Evolutionary conservation across 1,140 invertebrate species (phyloP).

Genomic region (Polypedilum pembai): DNA sequence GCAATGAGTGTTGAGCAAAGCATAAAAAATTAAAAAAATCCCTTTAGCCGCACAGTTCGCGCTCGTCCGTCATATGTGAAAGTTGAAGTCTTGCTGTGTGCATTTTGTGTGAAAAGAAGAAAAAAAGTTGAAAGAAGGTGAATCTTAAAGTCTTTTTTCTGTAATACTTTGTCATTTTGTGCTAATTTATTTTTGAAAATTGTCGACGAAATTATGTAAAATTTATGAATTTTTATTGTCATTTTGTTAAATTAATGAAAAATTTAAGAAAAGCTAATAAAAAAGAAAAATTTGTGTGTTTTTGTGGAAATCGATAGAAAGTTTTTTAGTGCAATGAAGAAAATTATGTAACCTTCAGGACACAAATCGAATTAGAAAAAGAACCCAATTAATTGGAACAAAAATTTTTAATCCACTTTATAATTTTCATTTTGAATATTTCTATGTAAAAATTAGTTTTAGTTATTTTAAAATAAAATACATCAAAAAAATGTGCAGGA

Average conservation of each 20-base stretch:
- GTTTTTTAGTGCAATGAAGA: background rate
- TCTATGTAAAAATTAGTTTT: too few relatives aligned
- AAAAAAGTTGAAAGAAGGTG: background rate
- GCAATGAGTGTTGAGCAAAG: conserved; percentile 10
- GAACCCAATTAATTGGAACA: too few relatives aligned
- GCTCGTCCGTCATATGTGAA: conserved; percentile 9
- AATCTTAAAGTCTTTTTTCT: background rate
- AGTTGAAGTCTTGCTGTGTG: background rate
- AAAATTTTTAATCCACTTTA: too few relatives aligned
- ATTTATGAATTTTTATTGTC: background rate
- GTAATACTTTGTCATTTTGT: background rate
- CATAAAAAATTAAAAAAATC: background rate
- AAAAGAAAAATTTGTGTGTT: background rate
- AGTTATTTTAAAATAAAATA: too few relatives aligned
- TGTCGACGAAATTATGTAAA: background rate
- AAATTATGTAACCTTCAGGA: conserved; percentile 13
- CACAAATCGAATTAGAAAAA: background rate
- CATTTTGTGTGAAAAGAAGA: background rate
- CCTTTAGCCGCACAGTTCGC: background rate
- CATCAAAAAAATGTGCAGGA: too few relatives aligned
- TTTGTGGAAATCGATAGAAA: background rate
- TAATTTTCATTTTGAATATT: too few relatives aligned
- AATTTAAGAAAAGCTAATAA: background rate
- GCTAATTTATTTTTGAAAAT: background rate
- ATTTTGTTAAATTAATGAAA: background rate